Conservation (phyloP, 1,140 invertebrate species). For the Drosophila sp. region DNA sequence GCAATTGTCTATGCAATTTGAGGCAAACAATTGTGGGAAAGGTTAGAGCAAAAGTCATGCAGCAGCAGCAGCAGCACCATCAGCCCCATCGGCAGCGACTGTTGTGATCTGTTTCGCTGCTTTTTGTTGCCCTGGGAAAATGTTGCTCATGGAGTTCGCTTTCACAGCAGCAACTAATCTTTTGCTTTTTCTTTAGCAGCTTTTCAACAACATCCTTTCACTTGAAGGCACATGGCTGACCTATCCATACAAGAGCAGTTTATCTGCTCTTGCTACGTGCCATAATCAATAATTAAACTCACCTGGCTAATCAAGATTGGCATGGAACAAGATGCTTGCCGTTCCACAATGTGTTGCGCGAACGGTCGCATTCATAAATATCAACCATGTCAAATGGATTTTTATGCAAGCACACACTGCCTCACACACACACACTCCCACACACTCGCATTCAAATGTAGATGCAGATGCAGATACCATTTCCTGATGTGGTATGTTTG, state of each 20-base stretch:
- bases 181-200: slow-evolving; percentile 24
- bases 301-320: slow-evolving; percentile 68
- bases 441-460: slow-evolving; percentile 14
- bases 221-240: slow-evolving; percentile 34
- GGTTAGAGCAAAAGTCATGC: slow-evolving; percentile 73
- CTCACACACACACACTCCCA: neutral
- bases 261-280: slow-evolving; percentile 29
- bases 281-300: slow-evolving; percentile 78
- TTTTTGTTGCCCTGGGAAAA: slow-evolving; percentile 47
- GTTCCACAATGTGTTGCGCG: neutral
- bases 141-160: slow-evolving; percentile 34
- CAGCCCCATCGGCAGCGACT: neutral
- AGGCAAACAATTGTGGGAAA: slow-evolving; percentile 76
- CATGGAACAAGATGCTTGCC: slow-evolving; percentile 12
- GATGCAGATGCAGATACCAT: slow-evolving; percentile 23
- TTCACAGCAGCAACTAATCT: slow-evolving; percentile 47
- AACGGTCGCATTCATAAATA: slow-evolving; percentile 57
- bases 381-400: slow-evolving; percentile 67
- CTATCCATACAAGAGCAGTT: neutral
- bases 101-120: neutral
- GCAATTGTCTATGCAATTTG: slow-evolving; percentile 75
- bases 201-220: slow-evolving; percentile 53
- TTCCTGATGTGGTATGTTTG: slow-evolving; percentile 1
- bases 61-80: slow-evolving; percentile 11
- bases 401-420: slow-evolving; percentile 55